phyloP scores from a whole-genome alignment of 2,797 vertebrate species.

The Crossoptilon crossoptilon region DNA sequence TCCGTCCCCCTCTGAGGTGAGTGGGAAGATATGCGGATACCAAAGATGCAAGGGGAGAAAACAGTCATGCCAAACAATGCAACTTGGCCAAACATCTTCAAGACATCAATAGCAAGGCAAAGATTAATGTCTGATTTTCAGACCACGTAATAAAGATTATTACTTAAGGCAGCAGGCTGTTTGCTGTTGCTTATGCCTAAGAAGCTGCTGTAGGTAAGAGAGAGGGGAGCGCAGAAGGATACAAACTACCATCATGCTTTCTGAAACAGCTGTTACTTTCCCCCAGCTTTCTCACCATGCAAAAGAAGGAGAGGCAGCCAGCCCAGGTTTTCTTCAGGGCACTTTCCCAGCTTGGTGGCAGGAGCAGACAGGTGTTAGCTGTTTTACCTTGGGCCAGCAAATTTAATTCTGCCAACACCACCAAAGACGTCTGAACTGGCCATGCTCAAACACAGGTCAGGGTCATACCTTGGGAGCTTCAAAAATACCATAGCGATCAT shows the following conservation, averaged over 20 bases:
- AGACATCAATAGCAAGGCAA: background rate
- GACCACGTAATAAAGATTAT: background rate
- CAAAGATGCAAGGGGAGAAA: background rate
- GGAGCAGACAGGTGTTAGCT: conserved; percentile 63
- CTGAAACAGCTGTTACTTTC: background rate
- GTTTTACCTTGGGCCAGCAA: conserved; percentile 64
- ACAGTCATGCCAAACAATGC: background rate
- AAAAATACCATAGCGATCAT: conserved; percentile 16
- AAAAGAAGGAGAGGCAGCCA: background rate
- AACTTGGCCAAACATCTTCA: background rate
- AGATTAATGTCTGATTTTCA: background rate
- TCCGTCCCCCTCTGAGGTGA: fast-evolving
- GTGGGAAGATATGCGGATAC: background rate
- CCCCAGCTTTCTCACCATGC: background rate
- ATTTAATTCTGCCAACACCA: conserved; percentile 49
- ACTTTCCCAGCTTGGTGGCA: conserved; percentile 53
- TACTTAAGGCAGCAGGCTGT: background rate
- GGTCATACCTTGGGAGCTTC: conserved; percentile 43
- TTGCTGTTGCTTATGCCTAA: background rate
- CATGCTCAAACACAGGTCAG: conserved; percentile 29
- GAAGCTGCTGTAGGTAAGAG: background rate
- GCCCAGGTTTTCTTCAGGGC: conserved; percentile 42
- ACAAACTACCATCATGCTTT: background rate
- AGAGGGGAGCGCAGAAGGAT: background rate
- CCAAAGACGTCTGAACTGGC: conserved; percentile 12